A percentile compares a stretch with the other conserved stretches of the same genome.
Conservation (phyloP, 30 jellyfish, hydroid and myxozoan genomes). For the Catostylus mosaicus region DNA sequence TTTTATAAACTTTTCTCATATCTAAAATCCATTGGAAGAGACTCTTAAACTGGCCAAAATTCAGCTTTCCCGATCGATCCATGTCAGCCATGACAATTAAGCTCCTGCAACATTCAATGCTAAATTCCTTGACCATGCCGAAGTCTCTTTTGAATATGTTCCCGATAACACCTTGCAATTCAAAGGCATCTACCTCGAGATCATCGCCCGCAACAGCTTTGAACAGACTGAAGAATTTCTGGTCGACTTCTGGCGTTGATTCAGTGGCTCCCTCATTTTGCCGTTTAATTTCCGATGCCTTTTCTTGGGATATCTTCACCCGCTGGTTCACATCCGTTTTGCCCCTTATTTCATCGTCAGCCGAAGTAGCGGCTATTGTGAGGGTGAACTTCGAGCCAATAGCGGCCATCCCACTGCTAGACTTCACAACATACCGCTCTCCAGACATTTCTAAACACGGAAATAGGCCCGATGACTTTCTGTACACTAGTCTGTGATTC, state of each 20-base stretch:
- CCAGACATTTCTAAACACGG: conserved; percentile 32
- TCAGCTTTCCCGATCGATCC: conserved; percentile 66
- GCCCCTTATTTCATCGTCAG: not conserved
- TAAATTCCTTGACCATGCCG: conserved; percentile 45
- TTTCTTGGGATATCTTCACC: not conserved
- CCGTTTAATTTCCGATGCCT: not conserved
- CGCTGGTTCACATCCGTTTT: not conserved
- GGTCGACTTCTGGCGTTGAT: conserved; percentile 25
- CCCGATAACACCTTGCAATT: conserved; percentile 41
- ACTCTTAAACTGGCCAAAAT: conserved; percentile 40
- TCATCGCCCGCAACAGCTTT: conserved; percentile 59
- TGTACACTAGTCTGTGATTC: too few species aligned
- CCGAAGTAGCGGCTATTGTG: conserved; percentile 30
- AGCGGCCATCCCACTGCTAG: conserved; percentile 23
- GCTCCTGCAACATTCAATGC: conserved; percentile 60
- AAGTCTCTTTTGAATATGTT: conserved; percentile 58
- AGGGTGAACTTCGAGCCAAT: conserved; percentile 49
- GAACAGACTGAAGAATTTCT: conserved; percentile 38
- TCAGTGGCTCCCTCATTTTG: not conserved
- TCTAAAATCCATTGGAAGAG: conserved; percentile 50
- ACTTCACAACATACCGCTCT: conserved; percentile 32
- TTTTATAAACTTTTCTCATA: conserved; percentile 23
- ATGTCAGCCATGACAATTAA: conserved; percentile 66
- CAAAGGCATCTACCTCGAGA: conserved; percentile 64
- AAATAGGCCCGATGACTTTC: conserved; percentile 41